Evolutionary conservation across 2,113 vertebrate species (phyloP).

Genomic region (Castor canadensis): DNA sequence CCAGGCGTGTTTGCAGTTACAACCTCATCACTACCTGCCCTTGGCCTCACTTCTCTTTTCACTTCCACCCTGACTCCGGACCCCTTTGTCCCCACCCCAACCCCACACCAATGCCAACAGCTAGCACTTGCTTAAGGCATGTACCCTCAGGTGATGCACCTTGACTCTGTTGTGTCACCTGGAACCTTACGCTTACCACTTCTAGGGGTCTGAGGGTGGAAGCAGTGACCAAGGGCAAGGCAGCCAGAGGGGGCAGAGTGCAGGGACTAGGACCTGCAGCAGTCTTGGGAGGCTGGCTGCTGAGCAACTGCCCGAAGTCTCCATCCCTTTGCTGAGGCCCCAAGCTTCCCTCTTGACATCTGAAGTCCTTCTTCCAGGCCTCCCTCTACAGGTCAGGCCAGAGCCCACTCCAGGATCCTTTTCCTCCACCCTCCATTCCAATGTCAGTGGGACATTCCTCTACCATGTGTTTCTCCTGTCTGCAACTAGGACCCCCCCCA

Average conservation of each 20-base stretch:
- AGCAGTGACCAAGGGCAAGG: fast-evolving
- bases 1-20: background rate
- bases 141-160: background rate
- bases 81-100: background rate
- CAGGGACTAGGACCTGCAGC: background rate
- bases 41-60: background rate
- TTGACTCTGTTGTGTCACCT: background rate
- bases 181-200: background rate
- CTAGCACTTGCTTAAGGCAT: background rate
- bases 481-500: background rate
- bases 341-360: fast-evolving
- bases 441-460: background rate
- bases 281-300: background rate
- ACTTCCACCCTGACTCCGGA: background rate
- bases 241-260: background rate
- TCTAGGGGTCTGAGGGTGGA: background rate
- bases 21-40: no score
- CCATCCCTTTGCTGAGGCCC: background rate
- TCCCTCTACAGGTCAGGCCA: background rate
- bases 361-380: background rate
- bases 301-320: background rate
- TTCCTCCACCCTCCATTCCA: background rate
- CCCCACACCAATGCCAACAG: background rate
- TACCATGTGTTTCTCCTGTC: background rate
- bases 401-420: background rate